Evolutionary conservation across 2,888 invertebrate genomes (phyloP).

Genomic region (Dryobotodes eremita): DNA sequence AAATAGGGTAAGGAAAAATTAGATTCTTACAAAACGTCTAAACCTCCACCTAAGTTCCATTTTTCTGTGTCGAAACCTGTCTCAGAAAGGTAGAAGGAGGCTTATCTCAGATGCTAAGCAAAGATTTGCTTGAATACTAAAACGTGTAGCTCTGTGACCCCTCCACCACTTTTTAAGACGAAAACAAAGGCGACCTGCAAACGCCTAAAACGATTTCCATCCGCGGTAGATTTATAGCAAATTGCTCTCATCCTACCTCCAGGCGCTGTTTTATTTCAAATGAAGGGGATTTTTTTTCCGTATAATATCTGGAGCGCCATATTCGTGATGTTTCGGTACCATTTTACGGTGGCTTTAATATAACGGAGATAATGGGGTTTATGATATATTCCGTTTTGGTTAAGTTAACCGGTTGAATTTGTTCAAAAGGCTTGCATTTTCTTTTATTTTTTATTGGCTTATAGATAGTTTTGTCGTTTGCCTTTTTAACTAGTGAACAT

Average conservation of each 20-base stretch:
- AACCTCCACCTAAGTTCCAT: background rate
- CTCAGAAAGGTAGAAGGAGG: constrained; percentile 1
- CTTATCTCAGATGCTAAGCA: constrained; percentile 50
- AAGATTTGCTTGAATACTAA: constrained; percentile 52
- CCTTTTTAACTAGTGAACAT: background rate
- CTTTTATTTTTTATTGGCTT: background rate
- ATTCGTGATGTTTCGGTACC: constrained; percentile 63
- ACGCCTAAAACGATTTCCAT: constrained; percentile 85
- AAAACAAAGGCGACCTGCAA: constrained; percentile 78
- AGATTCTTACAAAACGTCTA: background rate
- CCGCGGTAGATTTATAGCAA: constrained; percentile 87
- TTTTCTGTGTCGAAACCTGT: constrained; percentile 18
- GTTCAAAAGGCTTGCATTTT: background rate
- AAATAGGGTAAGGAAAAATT: background rate
- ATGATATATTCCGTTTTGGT: constrained; percentile 44
- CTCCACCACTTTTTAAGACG: constrained; percentile 44
- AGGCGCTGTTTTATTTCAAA: constrained; percentile 85
- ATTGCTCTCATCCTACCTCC: constrained; percentile 83
- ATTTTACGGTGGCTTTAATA: constrained; percentile 62
- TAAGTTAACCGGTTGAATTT: constrained; percentile 35
- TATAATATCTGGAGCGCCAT: constrained; percentile 62
- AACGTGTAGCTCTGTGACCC: constrained; percentile 53
- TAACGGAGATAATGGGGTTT: constrained; percentile 58
- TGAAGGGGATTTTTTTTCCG: constrained; percentile 75
- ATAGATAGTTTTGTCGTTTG: background rate